These are phyloP conservation scores for Erpornis zantholeuca DNA, from an alignment of 2,113 vertebrate genomes.

Conservation along the genomic window DNA sequence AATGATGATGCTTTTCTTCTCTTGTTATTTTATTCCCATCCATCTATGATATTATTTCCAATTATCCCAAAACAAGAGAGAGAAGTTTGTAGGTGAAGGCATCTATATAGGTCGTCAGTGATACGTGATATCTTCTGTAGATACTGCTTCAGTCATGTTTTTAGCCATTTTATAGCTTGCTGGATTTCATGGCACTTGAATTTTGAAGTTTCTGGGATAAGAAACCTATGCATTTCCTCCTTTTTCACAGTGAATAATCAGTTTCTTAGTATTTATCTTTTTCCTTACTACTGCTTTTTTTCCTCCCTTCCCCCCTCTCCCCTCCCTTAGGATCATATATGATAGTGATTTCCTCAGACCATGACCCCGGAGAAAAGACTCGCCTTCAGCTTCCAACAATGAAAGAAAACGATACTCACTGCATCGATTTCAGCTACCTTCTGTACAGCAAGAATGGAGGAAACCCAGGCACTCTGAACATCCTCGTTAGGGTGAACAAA, in stretches of 20 bases:
- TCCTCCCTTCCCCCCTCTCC: neutral
- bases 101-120: neutral
- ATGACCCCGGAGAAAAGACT: slow-evolving; percentile 89
- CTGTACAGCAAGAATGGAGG: slow-evolving; percentile 84
- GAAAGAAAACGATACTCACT: slow-evolving; percentile 99
- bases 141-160: neutral
- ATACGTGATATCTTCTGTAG: neutral
- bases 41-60: neutral
- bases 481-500: slow-evolving; percentile 95
- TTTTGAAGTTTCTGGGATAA: neutral
- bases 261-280: neutral
- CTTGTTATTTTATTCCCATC: neutral
- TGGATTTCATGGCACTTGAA: neutral
- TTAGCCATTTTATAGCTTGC: neutral
- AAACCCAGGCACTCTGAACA: slow-evolving; percentile 90
- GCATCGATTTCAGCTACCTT: slow-evolving; percentile 97
- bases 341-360: slow-evolving; percentile 92
- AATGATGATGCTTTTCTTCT: neutral
- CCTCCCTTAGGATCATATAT: slow-evolving; percentile 89
- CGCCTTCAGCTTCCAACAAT: slow-evolving; percentile 93
- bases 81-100: neutral
- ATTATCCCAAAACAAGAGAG: neutral
- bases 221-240: neutral
- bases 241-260: neutral
- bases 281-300: neutral